phyloP scores from a whole-genome alignment of 2,888 invertebrate genomes.

The Andricus curvator region DNA sequence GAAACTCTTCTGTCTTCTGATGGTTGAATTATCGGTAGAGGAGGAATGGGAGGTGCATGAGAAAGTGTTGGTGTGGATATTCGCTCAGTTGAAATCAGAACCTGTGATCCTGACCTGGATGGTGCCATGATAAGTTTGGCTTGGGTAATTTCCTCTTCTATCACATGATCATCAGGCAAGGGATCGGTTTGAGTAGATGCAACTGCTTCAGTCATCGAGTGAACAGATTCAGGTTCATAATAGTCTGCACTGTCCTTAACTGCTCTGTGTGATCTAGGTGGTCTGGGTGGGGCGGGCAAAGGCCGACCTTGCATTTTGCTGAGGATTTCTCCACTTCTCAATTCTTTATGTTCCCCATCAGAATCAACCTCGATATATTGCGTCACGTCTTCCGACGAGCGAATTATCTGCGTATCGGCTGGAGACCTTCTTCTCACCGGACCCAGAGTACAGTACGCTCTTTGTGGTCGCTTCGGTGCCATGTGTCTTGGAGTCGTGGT shows the following conservation, averaged over 20 bases:
- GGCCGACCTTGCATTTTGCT: slow-evolving; percentile 92
- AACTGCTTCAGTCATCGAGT: slow-evolving; percentile 82
- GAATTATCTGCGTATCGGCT: slow-evolving; percentile 59
- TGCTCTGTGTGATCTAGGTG: slow-evolving; percentile 83
- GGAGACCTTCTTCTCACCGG: slow-evolving; percentile 79
- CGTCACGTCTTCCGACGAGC: not conserved
- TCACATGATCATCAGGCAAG: slow-evolving; percentile 86
- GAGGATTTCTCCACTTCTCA: slow-evolving; percentile 87
- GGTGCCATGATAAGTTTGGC: slow-evolving; percentile 73
- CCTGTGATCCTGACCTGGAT: slow-evolving; percentile 72
- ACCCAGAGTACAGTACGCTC: slow-evolving; percentile 83
- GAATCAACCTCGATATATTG: slow-evolving; percentile 49
- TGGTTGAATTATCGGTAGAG: slow-evolving; percentile 56
- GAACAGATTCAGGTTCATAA: slow-evolving; percentile 52
- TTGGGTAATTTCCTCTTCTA: slow-evolving; percentile 74
- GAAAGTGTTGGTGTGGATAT: slow-evolving; percentile 67
- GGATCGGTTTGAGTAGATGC: slow-evolving; percentile 93
- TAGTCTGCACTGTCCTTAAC: slow-evolving; percentile 43
- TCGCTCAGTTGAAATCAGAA: slow-evolving; percentile 73
- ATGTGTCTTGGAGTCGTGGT: slow-evolving; percentile 83
- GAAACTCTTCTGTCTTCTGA: slow-evolving; percentile 3
- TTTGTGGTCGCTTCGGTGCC: slow-evolving; percentile 81
- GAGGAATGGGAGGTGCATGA: slow-evolving; percentile 66
- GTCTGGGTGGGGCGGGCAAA: slow-evolving; percentile 91
- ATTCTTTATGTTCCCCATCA: slow-evolving; percentile 79